Evolutionary conservation across 2,888 invertebrate species (phyloP).

Genomic region (Hypolimnas misippus): DNA sequence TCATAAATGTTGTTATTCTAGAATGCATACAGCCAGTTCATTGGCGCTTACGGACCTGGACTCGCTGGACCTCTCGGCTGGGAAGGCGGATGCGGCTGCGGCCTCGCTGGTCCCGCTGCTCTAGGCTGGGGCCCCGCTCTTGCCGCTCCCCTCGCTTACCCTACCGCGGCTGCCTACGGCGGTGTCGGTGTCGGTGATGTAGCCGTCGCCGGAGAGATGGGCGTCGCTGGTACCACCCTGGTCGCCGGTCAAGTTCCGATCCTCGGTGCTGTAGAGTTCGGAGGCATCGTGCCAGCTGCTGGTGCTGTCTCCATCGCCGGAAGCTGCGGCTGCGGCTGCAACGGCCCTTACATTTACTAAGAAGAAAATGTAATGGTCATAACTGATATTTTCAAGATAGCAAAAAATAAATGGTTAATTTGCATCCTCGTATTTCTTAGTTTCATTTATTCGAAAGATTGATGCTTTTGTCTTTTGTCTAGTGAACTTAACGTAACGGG

Average conservation of each 20-base stretch:
- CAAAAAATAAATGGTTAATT: too few species aligned
- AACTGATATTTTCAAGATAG: too few species aligned
- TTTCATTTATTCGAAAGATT: too few species aligned
- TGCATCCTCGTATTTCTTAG: too few species aligned
- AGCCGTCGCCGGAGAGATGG: slow-evolving; percentile 48
- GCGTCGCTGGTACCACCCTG: slow-evolving; percentile 49
- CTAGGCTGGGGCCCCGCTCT: slow-evolving; percentile 13
- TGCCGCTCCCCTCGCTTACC: slow-evolving; percentile 1
- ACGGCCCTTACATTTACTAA: slow-evolving; percentile 7
- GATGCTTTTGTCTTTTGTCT: too few species aligned
- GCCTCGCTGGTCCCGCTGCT: neutral
- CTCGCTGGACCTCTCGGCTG: neutral
- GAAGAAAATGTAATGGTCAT: too few species aligned
- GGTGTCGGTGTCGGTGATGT: slow-evolving; percentile 46
- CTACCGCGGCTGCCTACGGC: slow-evolving; percentile 36
- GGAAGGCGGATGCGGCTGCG: neutral
- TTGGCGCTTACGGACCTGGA: slow-evolving; percentile 21
- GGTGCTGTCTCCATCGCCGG: slow-evolving; percentile 50
- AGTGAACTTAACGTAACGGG: too few species aligned
- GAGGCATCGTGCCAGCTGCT: slow-evolving; percentile 50
- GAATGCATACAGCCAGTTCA: slow-evolving; percentile 26
- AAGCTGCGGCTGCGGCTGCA: slow-evolving; percentile 43
- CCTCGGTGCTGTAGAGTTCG: slow-evolving; percentile 51
- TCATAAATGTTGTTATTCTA: neutral
- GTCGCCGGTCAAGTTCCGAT: slow-evolving; percentile 53